phyloP scores from a whole-genome alignment of 2,113 vertebrate genomes.

The Heteronetta atricapilla region DNA sequence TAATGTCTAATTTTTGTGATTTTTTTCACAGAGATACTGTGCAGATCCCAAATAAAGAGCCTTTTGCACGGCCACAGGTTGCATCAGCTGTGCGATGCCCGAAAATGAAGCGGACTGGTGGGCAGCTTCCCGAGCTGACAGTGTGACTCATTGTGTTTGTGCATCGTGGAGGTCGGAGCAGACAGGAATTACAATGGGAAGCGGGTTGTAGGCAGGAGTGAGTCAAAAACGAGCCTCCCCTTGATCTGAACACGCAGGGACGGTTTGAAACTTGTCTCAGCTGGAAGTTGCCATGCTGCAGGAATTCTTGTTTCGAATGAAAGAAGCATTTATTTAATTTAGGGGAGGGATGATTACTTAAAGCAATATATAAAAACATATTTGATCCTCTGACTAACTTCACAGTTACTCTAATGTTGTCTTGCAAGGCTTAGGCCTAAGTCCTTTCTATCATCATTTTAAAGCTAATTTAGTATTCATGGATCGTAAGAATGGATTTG shows the following conservation, averaged over 20 bases:
- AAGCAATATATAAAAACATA: background rate
- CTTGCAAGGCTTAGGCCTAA: background rate
- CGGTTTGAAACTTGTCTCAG: constrained; percentile 25
- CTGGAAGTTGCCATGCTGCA: background rate
- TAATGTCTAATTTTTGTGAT: background rate
- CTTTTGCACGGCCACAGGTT: background rate
- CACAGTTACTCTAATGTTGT: background rate
- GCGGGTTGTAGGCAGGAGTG: background rate
- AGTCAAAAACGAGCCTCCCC: background rate
- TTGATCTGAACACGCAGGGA: background rate
- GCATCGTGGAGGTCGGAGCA: background rate
- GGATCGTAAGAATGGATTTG: background rate
- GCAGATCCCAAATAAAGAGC: background rate
- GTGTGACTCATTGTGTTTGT: background rate
- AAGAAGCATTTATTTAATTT: background rate
- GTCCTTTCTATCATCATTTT: background rate
- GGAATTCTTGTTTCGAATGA: background rate
- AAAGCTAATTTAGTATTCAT: constrained; percentile 18
- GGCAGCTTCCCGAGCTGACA: background rate
- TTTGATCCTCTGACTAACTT: constrained; percentile 11
- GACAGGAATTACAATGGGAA: background rate
- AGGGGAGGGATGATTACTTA: background rate
- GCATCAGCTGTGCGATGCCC: background rate
- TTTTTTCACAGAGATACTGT: background rate
- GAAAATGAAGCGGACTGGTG: background rate